Conservation (phyloP, 1,140 invertebrate genomes). For the Aphelenchoides besseyi region DNA sequence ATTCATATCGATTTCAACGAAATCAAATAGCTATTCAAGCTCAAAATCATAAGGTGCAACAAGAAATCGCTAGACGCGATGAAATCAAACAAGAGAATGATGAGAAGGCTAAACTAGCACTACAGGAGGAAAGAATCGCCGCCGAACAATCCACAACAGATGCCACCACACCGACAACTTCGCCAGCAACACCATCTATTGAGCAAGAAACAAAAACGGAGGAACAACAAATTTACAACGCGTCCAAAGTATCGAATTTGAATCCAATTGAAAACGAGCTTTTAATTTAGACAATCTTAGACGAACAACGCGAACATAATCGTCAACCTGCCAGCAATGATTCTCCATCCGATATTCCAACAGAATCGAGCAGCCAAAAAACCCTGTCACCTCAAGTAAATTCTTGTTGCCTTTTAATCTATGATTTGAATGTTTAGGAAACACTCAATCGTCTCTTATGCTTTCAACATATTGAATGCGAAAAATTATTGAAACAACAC, state of each 20-base stretch:
- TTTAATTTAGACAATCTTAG: background rate
- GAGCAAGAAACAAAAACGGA: background rate
- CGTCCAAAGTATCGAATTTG: background rate
- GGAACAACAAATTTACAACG: too few relatives aligned
- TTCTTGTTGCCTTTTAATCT: too few relatives aligned
- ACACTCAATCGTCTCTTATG: slow-evolving; percentile 6
- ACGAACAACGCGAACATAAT: background rate
- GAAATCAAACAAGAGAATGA: background rate
- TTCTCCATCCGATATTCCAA: background rate
- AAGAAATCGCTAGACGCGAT: too few relatives aligned
- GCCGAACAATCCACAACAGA: background rate
- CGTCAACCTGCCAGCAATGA: background rate
- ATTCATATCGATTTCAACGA: background rate
- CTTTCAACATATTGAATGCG: slow-evolving; percentile 5
- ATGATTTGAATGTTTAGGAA: slow-evolving; percentile 6
- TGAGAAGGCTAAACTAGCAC: too few relatives aligned
- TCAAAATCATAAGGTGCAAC: background rate
- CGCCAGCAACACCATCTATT: background rate
- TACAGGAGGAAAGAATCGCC: background rate
- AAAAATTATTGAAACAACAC: background rate
- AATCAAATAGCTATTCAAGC: background rate
- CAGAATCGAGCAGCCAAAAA: background rate
- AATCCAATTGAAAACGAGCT: background rate
- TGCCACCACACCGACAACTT: background rate
- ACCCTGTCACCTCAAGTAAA: background rate